Conservation (phyloP, 1,140 invertebrate species). For the Lepidurus couesii region DNA sequence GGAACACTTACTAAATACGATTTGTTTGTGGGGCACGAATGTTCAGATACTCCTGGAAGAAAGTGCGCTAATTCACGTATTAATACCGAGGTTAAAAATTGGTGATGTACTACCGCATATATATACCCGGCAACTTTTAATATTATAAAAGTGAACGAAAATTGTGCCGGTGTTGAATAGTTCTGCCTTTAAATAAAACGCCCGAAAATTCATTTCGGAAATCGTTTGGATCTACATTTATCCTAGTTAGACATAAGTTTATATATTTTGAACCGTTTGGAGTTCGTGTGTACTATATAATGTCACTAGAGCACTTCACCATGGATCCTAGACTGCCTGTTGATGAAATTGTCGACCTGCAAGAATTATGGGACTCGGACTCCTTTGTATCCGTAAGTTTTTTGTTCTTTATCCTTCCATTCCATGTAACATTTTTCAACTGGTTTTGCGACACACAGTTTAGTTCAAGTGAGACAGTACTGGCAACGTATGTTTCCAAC, state of each 20-base stretch:
- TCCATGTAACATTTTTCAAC: conserved; percentile 54
- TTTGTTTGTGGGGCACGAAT: neutral
- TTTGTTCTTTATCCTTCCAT: conserved; percentile 46
- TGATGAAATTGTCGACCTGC: conserved; percentile 50
- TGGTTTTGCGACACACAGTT: neutral
- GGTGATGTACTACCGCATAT: conserved; percentile 29
- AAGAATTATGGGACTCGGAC: conserved; percentile 69
- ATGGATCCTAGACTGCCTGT: conserved; percentile 24
- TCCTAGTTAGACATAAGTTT: too few species aligned
- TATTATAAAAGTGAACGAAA: conserved; percentile 25
- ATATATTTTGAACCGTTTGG: too few species aligned
- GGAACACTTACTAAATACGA: neutral
- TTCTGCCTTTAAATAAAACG: too few species aligned
- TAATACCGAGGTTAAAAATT: too few species aligned
- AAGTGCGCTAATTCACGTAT: neutral
- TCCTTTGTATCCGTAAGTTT: conserved; percentile 62
- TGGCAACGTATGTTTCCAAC: too few species aligned
- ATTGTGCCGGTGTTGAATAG: neutral
- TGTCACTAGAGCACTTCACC: neutral
- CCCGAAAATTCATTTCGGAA: too few species aligned
- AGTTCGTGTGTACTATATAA: neutral
- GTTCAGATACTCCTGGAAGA: neutral
- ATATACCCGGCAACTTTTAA: conserved; percentile 40
- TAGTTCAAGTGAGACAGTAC: too few species aligned
- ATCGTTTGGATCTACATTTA: too few species aligned